phyloP scores from a whole-genome alignment of 2,113 vertebrate genomes.

The Lucifuga dentata region DNA sequence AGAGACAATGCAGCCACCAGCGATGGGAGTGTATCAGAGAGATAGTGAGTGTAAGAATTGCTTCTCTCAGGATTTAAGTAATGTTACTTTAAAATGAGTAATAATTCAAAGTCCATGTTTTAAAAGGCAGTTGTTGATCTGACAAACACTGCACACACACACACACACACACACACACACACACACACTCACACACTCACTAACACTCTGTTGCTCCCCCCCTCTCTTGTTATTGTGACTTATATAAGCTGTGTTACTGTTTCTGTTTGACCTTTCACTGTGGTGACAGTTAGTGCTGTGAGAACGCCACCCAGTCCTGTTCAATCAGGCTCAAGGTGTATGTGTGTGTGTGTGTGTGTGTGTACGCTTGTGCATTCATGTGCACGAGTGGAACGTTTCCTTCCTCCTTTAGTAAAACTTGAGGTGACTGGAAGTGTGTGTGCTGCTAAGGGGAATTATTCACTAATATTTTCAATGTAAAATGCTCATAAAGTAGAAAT shows the following conservation, averaged over 20 bases:
- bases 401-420: slow-evolving; percentile 36
- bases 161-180: background rate
- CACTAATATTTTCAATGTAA: slow-evolving; percentile 28
- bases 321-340: slow-evolving; percentile 69
- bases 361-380: slow-evolving; percentile 10
- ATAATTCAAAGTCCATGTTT: too few species aligned
- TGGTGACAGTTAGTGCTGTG: slow-evolving; percentile 75
- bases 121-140: too few species aligned
- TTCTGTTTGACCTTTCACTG: slow-evolving; percentile 77
- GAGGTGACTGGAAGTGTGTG: slow-evolving; percentile 19
- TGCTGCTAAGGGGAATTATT: slow-evolving; percentile 28
- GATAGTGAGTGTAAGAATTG: too few species aligned
- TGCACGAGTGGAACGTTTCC: slow-evolving; percentile 24
- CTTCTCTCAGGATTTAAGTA: too few species aligned
- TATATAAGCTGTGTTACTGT: slow-evolving; percentile 79
- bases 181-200: background rate
- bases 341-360: slow-evolving; percentile 36
- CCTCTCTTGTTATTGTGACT: slow-evolving; percentile 72
- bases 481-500: slow-evolving; percentile 18
- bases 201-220: slow-evolving; percentile 8
- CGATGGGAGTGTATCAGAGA: too few species aligned
- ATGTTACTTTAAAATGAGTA: too few species aligned
- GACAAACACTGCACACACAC: background rate
- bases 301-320: slow-evolving; percentile 64
- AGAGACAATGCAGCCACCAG: background rate